Evolutionary conservation across 30 jellyfish, hydroid and myxozoan species (phyloP).

Genomic region (Aurelia aurita complex sp. Pacific): DNA sequence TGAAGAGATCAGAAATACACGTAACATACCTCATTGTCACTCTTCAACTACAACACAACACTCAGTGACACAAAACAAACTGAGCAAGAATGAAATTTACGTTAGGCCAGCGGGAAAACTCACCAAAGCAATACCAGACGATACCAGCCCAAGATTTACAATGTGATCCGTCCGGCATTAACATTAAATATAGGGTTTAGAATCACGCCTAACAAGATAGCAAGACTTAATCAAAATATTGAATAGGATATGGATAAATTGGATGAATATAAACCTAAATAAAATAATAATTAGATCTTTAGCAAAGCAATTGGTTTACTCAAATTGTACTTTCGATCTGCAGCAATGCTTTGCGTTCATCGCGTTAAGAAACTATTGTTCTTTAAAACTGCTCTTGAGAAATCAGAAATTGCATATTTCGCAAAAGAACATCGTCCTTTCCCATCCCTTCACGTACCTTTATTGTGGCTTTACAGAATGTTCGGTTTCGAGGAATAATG

Average conservation of each 20-base stretch:
- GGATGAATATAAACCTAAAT: constrained; percentile 39
- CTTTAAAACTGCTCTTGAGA: constrained; percentile 1
- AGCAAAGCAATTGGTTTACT: constrained; percentile 41
- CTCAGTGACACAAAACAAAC: too few species aligned
- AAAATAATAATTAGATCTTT: constrained; percentile 44
- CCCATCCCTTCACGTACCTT: neutral
- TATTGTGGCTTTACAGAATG: too few species aligned
- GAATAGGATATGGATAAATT: constrained; percentile 37
- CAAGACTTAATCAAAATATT: constrained; percentile 17
- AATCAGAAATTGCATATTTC: neutral
- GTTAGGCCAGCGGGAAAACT: too few species aligned
- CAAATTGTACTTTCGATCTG: constrained; percentile 46
- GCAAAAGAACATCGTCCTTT: neutral
- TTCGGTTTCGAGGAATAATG: too few species aligned
- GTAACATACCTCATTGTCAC: constrained; percentile 10
- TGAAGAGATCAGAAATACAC: neutral
- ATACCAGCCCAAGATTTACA: neutral
- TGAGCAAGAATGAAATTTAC: too few species aligned
- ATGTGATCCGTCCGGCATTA: constrained; percentile 17
- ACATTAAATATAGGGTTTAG: constrained; percentile 11
- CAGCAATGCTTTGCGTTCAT: constrained; percentile 26
- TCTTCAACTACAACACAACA: neutral
- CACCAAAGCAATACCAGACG: neutral
- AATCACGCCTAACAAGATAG: constrained; percentile 38
- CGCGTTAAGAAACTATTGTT: constrained; percentile 27